Evolutionary conservation across 2,888 invertebrate species (phyloP), one percentile per base, ranked within the genome.

Genomic region (Sturmia bella): DNA sequence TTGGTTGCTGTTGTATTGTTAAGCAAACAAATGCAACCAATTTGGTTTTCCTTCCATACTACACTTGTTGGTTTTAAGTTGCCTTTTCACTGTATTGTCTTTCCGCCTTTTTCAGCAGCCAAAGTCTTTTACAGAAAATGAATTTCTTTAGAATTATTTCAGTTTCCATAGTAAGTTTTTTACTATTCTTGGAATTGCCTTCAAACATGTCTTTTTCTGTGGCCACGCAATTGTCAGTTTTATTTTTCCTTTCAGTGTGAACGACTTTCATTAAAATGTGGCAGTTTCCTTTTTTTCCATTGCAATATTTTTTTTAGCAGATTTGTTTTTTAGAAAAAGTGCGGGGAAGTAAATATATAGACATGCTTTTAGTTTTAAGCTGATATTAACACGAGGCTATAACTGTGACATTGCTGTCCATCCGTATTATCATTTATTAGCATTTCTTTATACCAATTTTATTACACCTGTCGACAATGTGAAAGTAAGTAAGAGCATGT

Each of bases 1-100:
- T 66, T 43, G 27, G 43, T 59, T 61, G 52, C 17, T 50, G 1
- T 37, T 37, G 56, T 19, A 68, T 63, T 75, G n/a, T 75, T 57
- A 69, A 66, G 27, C 57, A 70, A 48, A 66, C 68, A 81, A 73
- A 77, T 68, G 72, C 77, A 70, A 78, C 82, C 78, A 82, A 78
- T 75, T 82, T 74, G 66, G 70, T 64, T 75, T 66, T 48, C 59
- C 78, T 82, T 74, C 66, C 61, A 24, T 15, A 39, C 64, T 70
- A 66, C 66, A 82, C 54, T 82, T 69, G 54, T 41, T 69, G 76
- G 68, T 57, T 57, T 73, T 70, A 56, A 64, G 19, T 75, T 59
- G 59, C 52, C n/a, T 56, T 80, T 32, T 54, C 43, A 59, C 48
- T 54, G 5, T 54, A 54, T 56, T 45, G 56, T 37, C 19, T 57